Percentiles rank a stretch among this genome's conserved stretches.
Conservation (phyloP, 1,140 invertebrate species). For the Drosophila virilis region DNA sequence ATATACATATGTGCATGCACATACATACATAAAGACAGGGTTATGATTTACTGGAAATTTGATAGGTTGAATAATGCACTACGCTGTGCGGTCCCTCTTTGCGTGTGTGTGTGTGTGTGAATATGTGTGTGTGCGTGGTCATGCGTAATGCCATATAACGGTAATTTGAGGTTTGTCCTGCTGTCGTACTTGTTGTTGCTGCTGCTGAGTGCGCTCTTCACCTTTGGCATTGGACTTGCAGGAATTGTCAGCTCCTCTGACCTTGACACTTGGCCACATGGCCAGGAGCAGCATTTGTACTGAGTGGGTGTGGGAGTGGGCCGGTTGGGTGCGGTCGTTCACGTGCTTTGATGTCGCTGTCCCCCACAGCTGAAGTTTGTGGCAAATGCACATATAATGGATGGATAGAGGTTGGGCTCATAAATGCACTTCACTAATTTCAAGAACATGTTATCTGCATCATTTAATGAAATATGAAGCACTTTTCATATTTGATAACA, state of each 20-base stretch:
- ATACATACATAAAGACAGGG: neutral
- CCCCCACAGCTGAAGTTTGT: neutral
- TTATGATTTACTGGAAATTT: constrained; percentile 18
- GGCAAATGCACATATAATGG: neutral
- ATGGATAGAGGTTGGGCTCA: neutral
- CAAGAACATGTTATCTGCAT: neutral
- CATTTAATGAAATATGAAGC: no score
- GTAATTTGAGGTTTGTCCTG: constrained; percentile 19
- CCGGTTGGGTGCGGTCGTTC: neutral
- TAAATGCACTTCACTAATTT: constrained; percentile 3
- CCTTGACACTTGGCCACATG: constrained; percentile 61
- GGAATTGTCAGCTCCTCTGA: constrained; percentile 56
- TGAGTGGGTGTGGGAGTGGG: neutral
- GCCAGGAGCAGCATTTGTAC: constrained; percentile 38
- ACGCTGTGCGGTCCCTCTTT: constrained; percentile 3
- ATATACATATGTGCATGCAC: no score
- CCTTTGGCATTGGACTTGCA: constrained; percentile 62
- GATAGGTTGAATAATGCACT: constrained; percentile 42
- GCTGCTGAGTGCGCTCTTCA: constrained; percentile 49
- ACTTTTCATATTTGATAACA: no score
- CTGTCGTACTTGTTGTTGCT: constrained; percentile 7
- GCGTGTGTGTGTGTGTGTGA: constrained; percentile 5
- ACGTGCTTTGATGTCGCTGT: constrained; percentile 4
- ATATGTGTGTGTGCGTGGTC: constrained; percentile 12
- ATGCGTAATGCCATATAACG: constrained; percentile 40